These are phyloP conservation scores for Excalfactoria chinensis DNA, from an alignment of 2,113 vertebrate species.

Conservation along the genomic window DNA sequence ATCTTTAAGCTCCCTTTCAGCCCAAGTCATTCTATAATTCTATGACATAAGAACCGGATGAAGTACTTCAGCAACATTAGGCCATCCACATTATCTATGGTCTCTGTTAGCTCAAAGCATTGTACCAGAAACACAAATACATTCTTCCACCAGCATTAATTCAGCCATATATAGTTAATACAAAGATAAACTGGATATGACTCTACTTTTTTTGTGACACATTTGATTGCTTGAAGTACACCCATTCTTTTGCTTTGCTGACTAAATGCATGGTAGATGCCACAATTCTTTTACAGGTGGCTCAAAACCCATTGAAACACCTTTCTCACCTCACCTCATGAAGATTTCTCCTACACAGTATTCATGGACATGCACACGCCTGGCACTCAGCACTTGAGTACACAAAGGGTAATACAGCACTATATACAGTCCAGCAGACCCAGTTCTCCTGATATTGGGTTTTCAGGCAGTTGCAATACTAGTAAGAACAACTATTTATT, in stretches of 20 bases:
- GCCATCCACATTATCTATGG: neutral
- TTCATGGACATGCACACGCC: neutral
- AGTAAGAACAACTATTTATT: neutral
- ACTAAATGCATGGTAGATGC: neutral
- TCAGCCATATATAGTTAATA: neutral
- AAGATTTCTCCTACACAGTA: neutral
- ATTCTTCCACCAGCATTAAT: neutral
- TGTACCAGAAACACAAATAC: neutral
- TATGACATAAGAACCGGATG: fast-evolving
- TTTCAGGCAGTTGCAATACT: neutral
- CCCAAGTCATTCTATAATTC: neutral
- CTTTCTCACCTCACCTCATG: neutral
- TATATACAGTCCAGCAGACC: neutral
- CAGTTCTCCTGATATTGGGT: neutral
- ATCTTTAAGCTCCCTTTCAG: neutral
- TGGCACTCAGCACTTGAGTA: neutral
- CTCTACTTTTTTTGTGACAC: neutral
- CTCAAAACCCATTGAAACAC: neutral
- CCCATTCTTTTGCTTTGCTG: neutral
- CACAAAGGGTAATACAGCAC: neutral
- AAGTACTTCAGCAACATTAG: neutral
- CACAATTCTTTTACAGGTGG: neutral
- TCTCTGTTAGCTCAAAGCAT: neutral
- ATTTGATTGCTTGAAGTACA: neutral
- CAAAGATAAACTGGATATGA: neutral